These are phyloP conservation scores for Nothoprocta pentlandii DNA, from an alignment of 2,113 vertebrate genomes.

Conservation along the genomic window DNA sequence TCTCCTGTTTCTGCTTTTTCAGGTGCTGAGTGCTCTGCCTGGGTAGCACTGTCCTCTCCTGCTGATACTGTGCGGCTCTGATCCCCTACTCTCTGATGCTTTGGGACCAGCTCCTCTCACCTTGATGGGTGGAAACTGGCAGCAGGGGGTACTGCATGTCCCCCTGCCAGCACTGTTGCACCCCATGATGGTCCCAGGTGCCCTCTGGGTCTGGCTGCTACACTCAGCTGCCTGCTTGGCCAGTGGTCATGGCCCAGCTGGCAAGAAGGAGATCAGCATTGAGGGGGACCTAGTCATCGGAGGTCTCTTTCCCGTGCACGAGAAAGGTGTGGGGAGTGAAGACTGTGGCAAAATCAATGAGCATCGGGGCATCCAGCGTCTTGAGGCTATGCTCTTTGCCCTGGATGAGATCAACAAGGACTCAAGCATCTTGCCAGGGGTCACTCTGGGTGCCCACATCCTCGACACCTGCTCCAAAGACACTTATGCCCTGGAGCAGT, in stretches of 20 bases:
- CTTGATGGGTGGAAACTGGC: background rate
- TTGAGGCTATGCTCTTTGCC: conserved; percentile 97
- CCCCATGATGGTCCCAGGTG: conserved; percentile 51
- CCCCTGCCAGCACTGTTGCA: fast-evolving
- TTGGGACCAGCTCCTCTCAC: background rate
- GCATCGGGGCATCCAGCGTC: conserved; percentile 94
- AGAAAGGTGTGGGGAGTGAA: conserved; percentile 89
- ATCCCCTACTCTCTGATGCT: background rate
- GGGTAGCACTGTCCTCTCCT: background rate
- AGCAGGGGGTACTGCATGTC: background rate
- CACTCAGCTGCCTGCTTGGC: conserved; percentile 38
- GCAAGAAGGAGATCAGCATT: conserved; percentile 91
- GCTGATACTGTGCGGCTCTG: background rate
- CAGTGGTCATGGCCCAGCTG: conserved; percentile 33
- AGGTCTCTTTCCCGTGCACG: conserved; percentile 94
- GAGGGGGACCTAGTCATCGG: conserved; percentile 96
- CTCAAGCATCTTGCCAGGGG: conserved; percentile 87
- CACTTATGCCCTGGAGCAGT: conserved; percentile 96
- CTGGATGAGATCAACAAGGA: conserved; percentile 95
- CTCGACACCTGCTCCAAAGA: conserved; percentile 98
- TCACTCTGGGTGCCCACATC: conserved; percentile 93
- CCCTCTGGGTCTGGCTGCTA: conserved; percentile 63
- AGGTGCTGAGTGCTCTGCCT: background rate
- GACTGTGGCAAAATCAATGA: conserved; percentile 96
- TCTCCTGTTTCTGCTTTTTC: background rate